Conservation (phyloP, 2,113 vertebrate genomes). For the Oxyura jamaicensis region DNA sequence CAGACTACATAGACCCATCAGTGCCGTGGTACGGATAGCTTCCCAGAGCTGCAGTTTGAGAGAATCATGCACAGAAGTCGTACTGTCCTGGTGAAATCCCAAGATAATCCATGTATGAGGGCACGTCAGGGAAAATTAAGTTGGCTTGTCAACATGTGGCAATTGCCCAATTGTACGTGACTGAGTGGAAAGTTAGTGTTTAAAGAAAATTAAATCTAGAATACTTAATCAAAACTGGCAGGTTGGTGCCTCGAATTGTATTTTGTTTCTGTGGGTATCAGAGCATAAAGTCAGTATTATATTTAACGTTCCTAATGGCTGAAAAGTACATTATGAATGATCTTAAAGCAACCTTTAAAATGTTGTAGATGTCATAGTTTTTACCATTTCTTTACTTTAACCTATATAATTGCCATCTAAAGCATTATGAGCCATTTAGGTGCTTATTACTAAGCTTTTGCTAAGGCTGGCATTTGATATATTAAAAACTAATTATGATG, state of each 20-base stretch:
- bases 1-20: fast-evolving
- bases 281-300: not conserved
- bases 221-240: not conserved
- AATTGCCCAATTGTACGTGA: not conserved
- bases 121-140: not conserved
- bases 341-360: slow-evolving; percentile 11
- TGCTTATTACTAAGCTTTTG: not conserved
- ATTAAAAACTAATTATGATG: not conserved
- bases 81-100: not conserved
- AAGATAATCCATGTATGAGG: not conserved
- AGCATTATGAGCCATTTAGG: not conserved
- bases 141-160: not conserved
- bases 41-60: not conserved
- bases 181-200: not conserved
- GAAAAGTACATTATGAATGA: not conserved
- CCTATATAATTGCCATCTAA: not conserved
- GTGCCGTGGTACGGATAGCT: not conserved
- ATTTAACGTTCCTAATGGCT: not conserved
- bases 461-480: slow-evolving; percentile 15
- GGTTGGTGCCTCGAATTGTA: not conserved
- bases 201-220: not conserved
- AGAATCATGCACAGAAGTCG: not conserved
- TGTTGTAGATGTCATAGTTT: not conserved
- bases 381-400: not conserved
- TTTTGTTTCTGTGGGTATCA: not conserved